A percentile compares a stretch with the other conserved stretches of the same genome.
Evolutionary conservation across 2,113 vertebrate genomes (phyloP).

Genomic region (Spizaetus ornatus): DNA sequence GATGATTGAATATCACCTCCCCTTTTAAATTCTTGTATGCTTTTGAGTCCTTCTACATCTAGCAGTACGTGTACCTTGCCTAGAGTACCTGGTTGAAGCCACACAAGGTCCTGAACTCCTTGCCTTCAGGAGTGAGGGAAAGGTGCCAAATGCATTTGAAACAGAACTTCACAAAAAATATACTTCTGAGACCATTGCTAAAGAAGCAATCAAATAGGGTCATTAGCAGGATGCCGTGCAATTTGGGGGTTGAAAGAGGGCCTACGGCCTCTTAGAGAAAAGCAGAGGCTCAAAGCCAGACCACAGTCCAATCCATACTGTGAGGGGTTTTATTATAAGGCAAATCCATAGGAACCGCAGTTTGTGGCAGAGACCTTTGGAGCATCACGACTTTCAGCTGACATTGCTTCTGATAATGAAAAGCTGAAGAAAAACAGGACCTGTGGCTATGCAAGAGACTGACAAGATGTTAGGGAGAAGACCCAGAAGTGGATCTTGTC

Average conservation of each 20-base stretch:
- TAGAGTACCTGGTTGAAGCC: not conserved
- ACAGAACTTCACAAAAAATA: not conserved
- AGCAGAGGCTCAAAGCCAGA: not conserved
- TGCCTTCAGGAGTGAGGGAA: not conserved
- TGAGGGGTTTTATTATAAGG: not conserved
- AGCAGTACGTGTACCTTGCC: not conserved
- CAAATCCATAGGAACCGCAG: not conserved
- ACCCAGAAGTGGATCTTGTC: not conserved
- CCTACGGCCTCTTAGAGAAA: not conserved
- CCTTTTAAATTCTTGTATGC: not conserved
- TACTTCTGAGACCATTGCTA: not conserved
- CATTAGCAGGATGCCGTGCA: not conserved
- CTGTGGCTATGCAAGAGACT: not conserved
- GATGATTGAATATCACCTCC: not conserved
- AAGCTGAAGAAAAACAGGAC: not conserved
- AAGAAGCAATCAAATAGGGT: not conserved
- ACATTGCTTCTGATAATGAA: not conserved
- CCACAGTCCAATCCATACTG: not conserved
- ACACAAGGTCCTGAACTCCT: not conserved
- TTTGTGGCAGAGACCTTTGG: not conserved
- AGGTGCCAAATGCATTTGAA: not conserved
- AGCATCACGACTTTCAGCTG: not conserved
- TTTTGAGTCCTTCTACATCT: not conserved
- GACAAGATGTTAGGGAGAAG: not conserved
- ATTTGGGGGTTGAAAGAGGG: not conserved